A percentile compares a stretch with the other conserved stretches of the same genome.
These are phyloP conservation scores for Drosophila flavopinicola DNA, from an alignment of 2,888 invertebrate species.

Conservation along the genomic window DNA sequence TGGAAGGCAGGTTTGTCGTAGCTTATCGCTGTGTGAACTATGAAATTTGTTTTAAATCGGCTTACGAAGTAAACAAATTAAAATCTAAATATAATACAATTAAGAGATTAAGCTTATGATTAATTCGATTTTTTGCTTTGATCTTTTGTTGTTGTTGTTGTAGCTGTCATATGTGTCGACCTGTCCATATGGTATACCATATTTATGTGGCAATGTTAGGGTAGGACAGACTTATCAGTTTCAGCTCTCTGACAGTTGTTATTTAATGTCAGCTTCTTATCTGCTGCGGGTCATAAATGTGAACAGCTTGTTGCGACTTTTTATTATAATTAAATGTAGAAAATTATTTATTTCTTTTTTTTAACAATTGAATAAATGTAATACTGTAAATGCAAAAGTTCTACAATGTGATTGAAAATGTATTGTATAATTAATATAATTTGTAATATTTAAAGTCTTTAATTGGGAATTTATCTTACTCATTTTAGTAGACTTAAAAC, in stretches of 20 bases:
- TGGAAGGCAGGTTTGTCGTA: constrained; percentile 16
- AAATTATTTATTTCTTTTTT: no score
- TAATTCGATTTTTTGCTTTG: constrained; percentile 55
- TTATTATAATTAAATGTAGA: not conserved
- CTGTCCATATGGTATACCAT: not conserved
- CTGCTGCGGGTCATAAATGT: constrained; percentile 17
- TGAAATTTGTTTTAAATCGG: constrained; percentile 72
- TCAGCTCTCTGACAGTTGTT: constrained; percentile 9
- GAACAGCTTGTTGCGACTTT: constrained; percentile 15
- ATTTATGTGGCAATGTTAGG: constrained; percentile 43
- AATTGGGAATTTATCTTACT: no score
- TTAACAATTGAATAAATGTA: constrained; percentile 4
- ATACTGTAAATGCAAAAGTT: constrained; percentile 1
- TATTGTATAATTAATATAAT: no score
- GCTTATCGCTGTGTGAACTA: constrained; percentile 66
- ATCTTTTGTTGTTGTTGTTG: constrained; percentile 20
- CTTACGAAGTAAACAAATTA: constrained; percentile 75
- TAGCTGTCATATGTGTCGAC: constrained; percentile 26
- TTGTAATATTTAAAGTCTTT: no score
- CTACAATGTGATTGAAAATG: no score
- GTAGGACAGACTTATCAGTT: constrained; percentile 42
- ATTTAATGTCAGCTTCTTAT: constrained; percentile 29
- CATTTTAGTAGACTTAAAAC: no score
- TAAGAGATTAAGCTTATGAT: constrained; percentile 73
- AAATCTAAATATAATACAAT: constrained; percentile 73